Evolutionary conservation across 2,113 vertebrate species (phyloP), one percentile per base, ranked within the genome.

Genomic region (Zeus faber): DNA sequence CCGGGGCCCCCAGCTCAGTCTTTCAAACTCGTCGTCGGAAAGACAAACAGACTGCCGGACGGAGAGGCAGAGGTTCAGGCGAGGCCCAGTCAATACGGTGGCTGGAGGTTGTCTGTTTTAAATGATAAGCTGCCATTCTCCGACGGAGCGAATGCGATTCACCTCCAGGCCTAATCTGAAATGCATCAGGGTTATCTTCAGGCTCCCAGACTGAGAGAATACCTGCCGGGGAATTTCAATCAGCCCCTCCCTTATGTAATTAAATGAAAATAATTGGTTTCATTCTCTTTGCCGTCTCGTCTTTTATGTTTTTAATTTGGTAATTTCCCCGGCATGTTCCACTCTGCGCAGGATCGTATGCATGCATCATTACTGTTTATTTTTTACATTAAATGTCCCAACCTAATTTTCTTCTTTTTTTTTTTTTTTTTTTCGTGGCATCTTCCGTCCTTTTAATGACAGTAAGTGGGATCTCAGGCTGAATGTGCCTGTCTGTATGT

Each of bases 121-220:
- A 67, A 74, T 70, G 66, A 80, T 81, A 81, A 82, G 56, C 57
- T 17, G 44, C 57, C 65, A 41, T 62, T 77, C 61, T 67, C 29
- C 51, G 5, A 25, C 43, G 58, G 64, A 74, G 50, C 50, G 41
- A 60, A 70, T 62, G 61, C 58, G 62, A 24, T 62, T 65, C 40
- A 59, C 66, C 67, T 67, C 25, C 37, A 52, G 40, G 46, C 54
- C 60, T 73, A 80, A 82, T 87, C 83, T 83, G 70, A 74, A 74
- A 67, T 74, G 69, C 77, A 84, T 87, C 79, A 63, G 33, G 66
- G 76, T 83, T 82, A 87, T 89, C 86, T 85, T 29, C 69, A 65
- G 70, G 49, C 70, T 54, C 75, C 67, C 82, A 80, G 69, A 77
- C 60, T 65, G 55, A 70, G 55, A 70, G 46, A 52, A 67, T 58